Conservation (phyloP, 2,113 vertebrate genomes). For the Panthera tigris region DNA sequence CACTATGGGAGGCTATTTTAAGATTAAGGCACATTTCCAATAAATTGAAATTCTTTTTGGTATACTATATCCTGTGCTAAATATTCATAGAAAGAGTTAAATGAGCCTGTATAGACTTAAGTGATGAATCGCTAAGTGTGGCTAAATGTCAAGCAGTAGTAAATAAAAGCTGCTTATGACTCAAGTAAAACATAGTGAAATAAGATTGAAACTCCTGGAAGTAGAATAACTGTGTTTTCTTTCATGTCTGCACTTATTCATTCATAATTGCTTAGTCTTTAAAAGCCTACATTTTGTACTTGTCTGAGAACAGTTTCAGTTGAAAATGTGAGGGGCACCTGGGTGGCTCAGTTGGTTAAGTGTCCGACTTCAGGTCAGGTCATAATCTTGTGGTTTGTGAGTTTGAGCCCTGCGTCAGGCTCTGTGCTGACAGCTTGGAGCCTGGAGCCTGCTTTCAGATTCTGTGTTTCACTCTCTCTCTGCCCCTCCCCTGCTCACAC, state of each 20-base stretch:
- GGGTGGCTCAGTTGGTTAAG: too few relatives aligned
- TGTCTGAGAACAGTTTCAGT: neutral
- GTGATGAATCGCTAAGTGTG: neutral
- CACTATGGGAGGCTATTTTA: neutral
- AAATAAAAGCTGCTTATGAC: neutral
- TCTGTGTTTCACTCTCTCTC: too few relatives aligned
- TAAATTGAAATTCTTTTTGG: slow-evolving; percentile 9
- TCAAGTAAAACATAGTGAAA: neutral
- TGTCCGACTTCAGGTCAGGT: too few relatives aligned
- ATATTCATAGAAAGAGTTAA: slow-evolving; percentile 22
- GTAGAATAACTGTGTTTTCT: neutral
- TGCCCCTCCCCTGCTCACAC: too few relatives aligned
- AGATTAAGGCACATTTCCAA: neutral
- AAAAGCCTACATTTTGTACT: neutral
- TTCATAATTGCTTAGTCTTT: slow-evolving; percentile 21
- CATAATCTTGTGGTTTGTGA: too few relatives aligned
- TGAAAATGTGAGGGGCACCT: neutral
- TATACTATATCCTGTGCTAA: neutral
- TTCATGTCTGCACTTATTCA: neutral
- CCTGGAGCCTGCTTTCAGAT: too few relatives aligned
- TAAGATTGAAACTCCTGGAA: neutral
- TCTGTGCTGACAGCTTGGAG: too few relatives aligned
- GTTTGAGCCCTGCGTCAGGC: too few relatives aligned
- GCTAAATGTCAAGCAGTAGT: neutral
- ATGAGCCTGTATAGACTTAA: neutral